Evolutionary conservation across 2,888 invertebrate species (phyloP), one percentile per base, ranked within the genome.

Genomic region (Mesorhabditis spiculigera): DNA sequence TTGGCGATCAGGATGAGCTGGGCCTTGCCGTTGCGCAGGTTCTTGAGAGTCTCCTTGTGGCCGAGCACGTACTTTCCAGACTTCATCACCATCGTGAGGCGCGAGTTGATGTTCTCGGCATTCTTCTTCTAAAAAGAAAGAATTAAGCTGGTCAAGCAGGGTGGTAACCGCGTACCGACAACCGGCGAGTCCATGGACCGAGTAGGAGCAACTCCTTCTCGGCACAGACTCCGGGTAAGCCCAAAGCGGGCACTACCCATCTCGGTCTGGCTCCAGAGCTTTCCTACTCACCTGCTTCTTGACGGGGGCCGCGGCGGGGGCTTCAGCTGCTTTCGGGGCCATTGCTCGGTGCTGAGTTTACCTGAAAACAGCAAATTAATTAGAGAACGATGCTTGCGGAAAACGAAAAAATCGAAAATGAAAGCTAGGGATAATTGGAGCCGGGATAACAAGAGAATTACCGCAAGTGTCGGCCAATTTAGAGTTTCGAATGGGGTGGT

Each of bases 1-100:
- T 94, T 97, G 85, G 96, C 95, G 85, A 98, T 95, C 88, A 98
- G 95, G 86, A 99, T 93, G 86, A 99, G 90, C 88, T 97, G 98
- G n/a, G 98, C 95, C 89, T 97, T 98, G 86, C 98, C 98, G 88
- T 94, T 94, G 61, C 97, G 91, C 66, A 98, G 90, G 4, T 95
- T 93, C 89, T 97, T 97, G 84, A 98, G 88, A 0, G 98, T 95
- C 88, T 99, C 96, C 87, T 95, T 96, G 89, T 95, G 94, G 61
- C 98, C 98, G 81, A 99, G 90, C 81, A 93, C 93, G 88, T 91
- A 97, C 90, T 98, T 98, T 86, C 98, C 98, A 63, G 95, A 95
- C 89, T 98, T 99, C 94, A 98, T 97, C 68, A 98, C 98, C 87
- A 98, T 90, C 81, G 95, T 96, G 87, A 99, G 89, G 82, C 96